Percentiles rank a stretch among this genome's conserved stretches.
These are phyloP conservation scores for Pseudonaja textilis DNA, from an alignment of 2,113 vertebrate genomes.

Conservation along the genomic window DNA sequence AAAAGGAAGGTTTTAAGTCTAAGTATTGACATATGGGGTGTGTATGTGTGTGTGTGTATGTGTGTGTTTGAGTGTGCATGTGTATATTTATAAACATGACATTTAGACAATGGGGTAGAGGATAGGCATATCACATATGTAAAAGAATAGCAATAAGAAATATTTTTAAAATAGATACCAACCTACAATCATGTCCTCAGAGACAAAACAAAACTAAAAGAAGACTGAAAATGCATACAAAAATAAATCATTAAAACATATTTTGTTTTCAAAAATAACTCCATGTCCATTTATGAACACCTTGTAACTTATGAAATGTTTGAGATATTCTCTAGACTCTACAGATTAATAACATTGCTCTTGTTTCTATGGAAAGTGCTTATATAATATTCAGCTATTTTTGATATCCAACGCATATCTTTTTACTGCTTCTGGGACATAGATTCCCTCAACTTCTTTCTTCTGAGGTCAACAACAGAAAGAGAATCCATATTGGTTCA, in stretches of 20 bases:
- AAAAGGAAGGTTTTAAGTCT: background rate
- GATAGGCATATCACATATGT: background rate
- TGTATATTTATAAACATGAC: background rate
- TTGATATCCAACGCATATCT: background rate
- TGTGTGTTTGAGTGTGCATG: background rate
- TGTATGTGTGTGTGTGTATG: background rate
- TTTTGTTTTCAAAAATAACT: background rate
- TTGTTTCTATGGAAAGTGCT: background rate
- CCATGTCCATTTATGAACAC: background rate
- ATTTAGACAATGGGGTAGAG: background rate
- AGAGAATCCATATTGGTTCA: background rate
- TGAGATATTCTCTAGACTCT: background rate
- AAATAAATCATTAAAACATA: background rate
- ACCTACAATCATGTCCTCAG: background rate
- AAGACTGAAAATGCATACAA: background rate
- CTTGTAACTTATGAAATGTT: background rate
- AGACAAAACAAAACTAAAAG: background rate
- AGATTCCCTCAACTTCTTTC: background rate
- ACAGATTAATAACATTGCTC: background rate
- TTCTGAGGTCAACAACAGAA: background rate
- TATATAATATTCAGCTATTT: background rate
- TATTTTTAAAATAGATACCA: background rate
- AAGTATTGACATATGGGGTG: background rate
- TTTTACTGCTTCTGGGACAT: background rate
- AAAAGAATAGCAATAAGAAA: background rate